Conservation (phyloP, 2,797 vertebrate species). For the Sparidentex hasta region DNA sequence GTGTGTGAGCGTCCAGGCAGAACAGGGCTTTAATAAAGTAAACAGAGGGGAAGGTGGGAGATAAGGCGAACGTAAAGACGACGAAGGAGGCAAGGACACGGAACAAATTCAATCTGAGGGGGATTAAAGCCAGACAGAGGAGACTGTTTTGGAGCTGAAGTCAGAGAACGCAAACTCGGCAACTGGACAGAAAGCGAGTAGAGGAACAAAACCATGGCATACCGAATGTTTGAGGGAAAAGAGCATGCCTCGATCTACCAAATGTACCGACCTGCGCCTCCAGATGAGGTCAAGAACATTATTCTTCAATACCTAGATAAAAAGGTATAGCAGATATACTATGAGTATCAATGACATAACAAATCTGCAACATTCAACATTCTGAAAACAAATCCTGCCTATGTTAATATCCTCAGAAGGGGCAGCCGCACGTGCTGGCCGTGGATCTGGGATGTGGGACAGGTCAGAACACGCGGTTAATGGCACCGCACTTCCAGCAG, state of each 20-base stretch:
- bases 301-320: constrained; percentile 80
- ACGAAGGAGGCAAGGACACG: neutral
- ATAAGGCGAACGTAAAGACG: neutral
- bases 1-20: neutral
- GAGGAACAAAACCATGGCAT: constrained; percentile 63
- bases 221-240: constrained; percentile 82
- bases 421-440: constrained; percentile 73
- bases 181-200: neutral
- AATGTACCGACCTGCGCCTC: constrained; percentile 78
- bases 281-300: constrained; percentile 72
- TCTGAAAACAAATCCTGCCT: neutral
- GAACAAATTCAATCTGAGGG: neutral
- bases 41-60: neutral
- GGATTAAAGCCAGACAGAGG: neutral
- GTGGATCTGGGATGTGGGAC: constrained; percentile 87
- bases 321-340: constrained; percentile 65
- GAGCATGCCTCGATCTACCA: constrained; percentile 83
- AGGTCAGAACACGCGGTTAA: constrained; percentile 77
- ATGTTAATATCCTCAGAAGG: constrained; percentile 63
- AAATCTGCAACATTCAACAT: neutral
- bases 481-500: constrained; percentile 80
- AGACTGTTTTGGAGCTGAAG: neutral
- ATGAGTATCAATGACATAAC: too few species aligned
- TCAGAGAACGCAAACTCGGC: neutral
- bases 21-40: neutral